These are phyloP conservation scores for Anser cygnoides DNA, from an alignment of 2,113 vertebrate species.

Conservation along the genomic window DNA sequence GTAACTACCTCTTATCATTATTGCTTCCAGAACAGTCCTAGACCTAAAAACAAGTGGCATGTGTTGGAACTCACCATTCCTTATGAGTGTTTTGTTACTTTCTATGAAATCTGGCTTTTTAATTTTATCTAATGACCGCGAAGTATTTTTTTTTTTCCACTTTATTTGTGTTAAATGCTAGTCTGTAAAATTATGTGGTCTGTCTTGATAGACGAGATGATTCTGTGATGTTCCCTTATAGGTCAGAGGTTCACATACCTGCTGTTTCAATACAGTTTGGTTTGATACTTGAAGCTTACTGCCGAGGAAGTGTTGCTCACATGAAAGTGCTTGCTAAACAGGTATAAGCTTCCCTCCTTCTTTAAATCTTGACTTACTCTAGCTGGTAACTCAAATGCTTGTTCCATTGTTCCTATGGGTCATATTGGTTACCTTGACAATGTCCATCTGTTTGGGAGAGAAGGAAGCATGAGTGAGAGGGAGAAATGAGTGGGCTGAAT, in stretches of 20 bases:
- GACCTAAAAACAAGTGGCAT: too few species aligned
- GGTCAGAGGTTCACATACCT: constrained; percentile 96
- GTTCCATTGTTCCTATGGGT: not conserved
- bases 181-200: not conserved
- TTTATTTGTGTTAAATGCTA: not conserved
- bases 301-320: constrained; percentile 92
- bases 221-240: constrained; percentile 50
- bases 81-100: fast-evolving
- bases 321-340: constrained; percentile 98
- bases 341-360: constrained; percentile 67
- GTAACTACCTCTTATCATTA: fast-evolving
- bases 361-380: not conserved
- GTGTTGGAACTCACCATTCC: not conserved
- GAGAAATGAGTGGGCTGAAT: not conserved
- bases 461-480: not conserved
- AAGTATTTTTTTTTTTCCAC: not conserved
- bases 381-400: not conserved
- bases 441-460: not conserved
- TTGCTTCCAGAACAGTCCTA: not conserved
- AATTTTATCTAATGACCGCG: not conserved
- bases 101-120: not conserved
- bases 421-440: not conserved
- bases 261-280: constrained; percentile 91
- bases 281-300: constrained; percentile 95
- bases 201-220: not conserved